phyloP scores from a whole-genome alignment of 2,113 vertebrate genomes.

The Orthonyx spaldingii region DNA sequence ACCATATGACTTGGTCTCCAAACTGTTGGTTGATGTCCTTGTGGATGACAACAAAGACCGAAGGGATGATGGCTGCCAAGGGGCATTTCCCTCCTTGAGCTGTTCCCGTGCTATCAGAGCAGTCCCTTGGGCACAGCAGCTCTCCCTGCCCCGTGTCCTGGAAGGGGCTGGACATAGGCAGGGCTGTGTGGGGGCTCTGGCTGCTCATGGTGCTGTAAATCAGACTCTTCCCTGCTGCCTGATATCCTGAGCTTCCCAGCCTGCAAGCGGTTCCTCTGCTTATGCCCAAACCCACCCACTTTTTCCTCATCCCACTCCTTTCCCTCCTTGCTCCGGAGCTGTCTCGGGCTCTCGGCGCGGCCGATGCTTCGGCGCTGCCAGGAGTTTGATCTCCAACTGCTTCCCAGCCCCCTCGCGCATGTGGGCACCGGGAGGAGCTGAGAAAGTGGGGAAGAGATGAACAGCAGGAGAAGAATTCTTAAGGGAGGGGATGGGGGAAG shows the following conservation, averaged over 20 bases:
- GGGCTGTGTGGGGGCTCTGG: not conserved
- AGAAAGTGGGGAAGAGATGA: not conserved
- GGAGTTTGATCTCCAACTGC: conserved; percentile 32
- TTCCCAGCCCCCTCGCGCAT: not conserved
- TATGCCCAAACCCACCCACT: not conserved
- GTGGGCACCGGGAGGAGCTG: not conserved
- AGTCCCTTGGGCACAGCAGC: fast-evolving
- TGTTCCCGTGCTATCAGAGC: fast-evolving
- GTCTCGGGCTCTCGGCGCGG: not conserved
- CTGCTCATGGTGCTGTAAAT: not conserved
- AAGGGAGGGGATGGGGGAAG: conserved; percentile 25
- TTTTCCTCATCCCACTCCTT: not conserved
- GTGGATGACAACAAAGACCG: not conserved
- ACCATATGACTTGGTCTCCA: not conserved
- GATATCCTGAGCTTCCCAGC: not conserved
- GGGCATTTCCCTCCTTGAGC: not conserved
- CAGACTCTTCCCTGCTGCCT: not conserved
- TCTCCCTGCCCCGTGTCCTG: not conserved
- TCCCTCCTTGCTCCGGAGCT: not conserved
- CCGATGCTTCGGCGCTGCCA: not conserved
- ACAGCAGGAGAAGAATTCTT: conserved; percentile 43
- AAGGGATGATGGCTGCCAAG: not conserved
- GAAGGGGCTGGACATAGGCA: not conserved
- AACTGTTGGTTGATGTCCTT: not conserved
- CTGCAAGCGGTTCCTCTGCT: not conserved